Base-by-base conservation (phyloP, 35 echinoderm and acorn worm genomes). In the Diadema setosum region DNA sequence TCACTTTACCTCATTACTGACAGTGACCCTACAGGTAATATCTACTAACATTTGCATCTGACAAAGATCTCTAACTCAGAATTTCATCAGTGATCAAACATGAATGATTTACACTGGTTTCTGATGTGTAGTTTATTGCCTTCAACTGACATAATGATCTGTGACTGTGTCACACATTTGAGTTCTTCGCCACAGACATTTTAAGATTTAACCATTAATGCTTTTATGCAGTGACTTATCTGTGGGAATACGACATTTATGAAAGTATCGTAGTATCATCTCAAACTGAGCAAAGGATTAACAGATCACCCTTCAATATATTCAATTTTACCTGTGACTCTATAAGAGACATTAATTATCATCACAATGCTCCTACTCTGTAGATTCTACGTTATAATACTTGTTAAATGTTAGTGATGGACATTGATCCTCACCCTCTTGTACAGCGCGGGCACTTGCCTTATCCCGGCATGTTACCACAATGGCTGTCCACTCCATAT, bases 401-500 rank as follows among this genome's bases (percentile, higher is more conserved):
- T 84, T 15, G 20, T 23, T 23, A 8, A 23, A 44, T 23, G 65
- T 84, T 17, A 5, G 20, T 80, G 23, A 80, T 2, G 17, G 21
- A 1, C 26, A 43, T 26, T 70, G 20, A 39, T 25, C 42, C 82
- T 45, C 45, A 96, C 94, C 94, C 58, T 86, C 82, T 74, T 96
- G 94, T 45, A 93, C 70, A 5, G 90, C 85, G 4, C 64, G 23
- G 18, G 86, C 90, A 82, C 65, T 75, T 42, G 58, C 70, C 15
- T 89, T 75, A 65, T 74, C 57, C 35, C 49, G 81, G 48, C 94
- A 96, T 4, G 94, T 96, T 24, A 96, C 81, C 14, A 83, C 85
- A 56, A 96, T 89, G 8, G 94, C 94, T 12, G 94, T 96, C 94
- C 94, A 96, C 41, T 89, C 64, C 14, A 65, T 87, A 27, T 78